phyloP scores from a whole-genome alignment of 2,113 vertebrate genomes.

The Elaphurus davidianus region DNA sequence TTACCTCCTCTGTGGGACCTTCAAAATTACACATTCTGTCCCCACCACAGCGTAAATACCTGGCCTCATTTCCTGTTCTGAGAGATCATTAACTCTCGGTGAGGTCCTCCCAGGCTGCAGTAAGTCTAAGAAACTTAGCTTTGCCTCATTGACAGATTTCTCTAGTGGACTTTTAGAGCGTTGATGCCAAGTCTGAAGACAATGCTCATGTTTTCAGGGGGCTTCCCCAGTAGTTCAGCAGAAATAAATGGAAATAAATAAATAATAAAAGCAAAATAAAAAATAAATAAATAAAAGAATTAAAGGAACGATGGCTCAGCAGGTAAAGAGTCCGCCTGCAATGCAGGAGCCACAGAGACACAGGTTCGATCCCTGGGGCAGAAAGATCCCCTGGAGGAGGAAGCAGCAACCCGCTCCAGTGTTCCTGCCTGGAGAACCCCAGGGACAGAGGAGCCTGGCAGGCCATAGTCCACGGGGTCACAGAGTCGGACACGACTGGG shows the following conservation, averaged over 20 bases:
- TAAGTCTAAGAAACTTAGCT: background rate
- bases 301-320: no score
- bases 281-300: no score
- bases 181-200: background rate
- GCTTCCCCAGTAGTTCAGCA: background rate
- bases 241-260: no score
- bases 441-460: background rate
- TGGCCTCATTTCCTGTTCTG: background rate
- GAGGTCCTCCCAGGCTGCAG: background rate
- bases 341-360: background rate
- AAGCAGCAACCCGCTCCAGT: accelerated
- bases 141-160: background rate
- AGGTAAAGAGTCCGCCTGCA: background rate
- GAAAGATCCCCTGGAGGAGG: background rate
- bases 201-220: background rate
- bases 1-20: background rate
- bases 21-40: background rate
- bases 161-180: background rate
- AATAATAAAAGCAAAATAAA: no score
- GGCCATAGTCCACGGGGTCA: background rate
- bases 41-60: background rate
- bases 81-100: background rate
- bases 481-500: background rate
- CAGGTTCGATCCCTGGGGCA: accelerated
- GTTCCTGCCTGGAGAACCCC: background rate